Evolutionary conservation across 2,888 invertebrate genomes (phyloP).

Genomic region (Pseudococcus longispinus): DNA sequence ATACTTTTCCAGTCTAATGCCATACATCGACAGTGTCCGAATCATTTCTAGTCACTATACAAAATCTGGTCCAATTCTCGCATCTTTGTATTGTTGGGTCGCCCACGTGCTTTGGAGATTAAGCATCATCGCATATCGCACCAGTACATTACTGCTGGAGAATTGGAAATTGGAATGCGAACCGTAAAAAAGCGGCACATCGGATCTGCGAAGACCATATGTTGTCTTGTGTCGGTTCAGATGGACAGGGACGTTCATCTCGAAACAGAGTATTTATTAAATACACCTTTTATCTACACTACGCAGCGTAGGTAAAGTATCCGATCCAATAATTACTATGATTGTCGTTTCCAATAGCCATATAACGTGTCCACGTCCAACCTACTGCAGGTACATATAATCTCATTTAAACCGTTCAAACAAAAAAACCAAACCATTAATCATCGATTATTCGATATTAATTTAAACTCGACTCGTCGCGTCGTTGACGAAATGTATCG

Average conservation of each 20-base stretch:
- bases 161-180: background rate
- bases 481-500: slow-evolving; percentile 16
- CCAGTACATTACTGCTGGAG: no score
- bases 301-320: background rate
- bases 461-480: slow-evolving; percentile 16
- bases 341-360: background rate
- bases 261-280: background rate
- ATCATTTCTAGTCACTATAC: background rate
- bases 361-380: background rate
- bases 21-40: background rate
- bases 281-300: background rate
- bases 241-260: background rate
- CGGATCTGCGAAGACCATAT: background rate
- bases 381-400: background rate
- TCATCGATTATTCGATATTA: slow-evolving; percentile 29
- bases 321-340: background rate
- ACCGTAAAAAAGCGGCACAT: background rate
- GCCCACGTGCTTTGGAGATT: background rate
- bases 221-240: background rate
- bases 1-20: background rate
- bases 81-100: background rate
- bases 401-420: background rate
- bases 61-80: background rate
- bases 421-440: slow-evolving; percentile 24
- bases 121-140: background rate